These are phyloP conservation scores for Neomicropteryx cornuta DNA, from an alignment of 1,140 invertebrate genomes.

Conservation along the genomic window DNA sequence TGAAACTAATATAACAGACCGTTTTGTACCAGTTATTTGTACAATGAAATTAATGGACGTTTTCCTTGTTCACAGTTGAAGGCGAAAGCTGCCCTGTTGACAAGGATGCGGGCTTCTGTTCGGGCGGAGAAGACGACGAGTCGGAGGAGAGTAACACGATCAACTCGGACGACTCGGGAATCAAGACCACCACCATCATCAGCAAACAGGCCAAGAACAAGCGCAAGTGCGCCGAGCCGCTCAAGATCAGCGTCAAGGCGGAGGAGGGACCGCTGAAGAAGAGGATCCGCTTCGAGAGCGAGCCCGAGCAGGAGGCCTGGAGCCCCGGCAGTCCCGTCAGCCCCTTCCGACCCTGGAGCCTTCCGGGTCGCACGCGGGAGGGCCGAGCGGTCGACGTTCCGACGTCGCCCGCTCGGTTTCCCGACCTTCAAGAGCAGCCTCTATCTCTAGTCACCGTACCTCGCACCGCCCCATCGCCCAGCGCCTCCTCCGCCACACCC, in stretches of 20 bases:
- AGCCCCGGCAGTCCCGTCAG: conserved; percentile 28
- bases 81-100: too few species aligned
- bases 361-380: conserved; percentile 42
- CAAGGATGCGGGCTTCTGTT: conserved; percentile 59
- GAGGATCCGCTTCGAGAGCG: conserved; percentile 42
- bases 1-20: too few species aligned
- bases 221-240: conserved; percentile 60
- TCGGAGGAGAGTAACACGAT: conserved; percentile 51
- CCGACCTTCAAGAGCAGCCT: conserved; percentile 25
- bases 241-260: conserved; percentile 32
- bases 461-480: conserved; percentile 12
- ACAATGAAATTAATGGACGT: too few species aligned
- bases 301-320: conserved; percentile 26
- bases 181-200: conserved; percentile 52
- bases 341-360: conserved; percentile 33
- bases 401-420: conserved; percentile 16
- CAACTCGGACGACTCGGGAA: conserved; percentile 61
- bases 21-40: too few species aligned
- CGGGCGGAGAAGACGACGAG: conserved; percentile 55
- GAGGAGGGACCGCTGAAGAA: conserved; percentile 52
- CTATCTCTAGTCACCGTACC: conserved; percentile 22
- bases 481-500: conserved; percentile 11
- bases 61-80: too few species aligned
- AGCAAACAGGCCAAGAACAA: conserved; percentile 54
- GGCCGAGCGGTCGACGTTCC: conserved; percentile 19